Percentiles rank a stretch among this genome's conserved stretches.
phyloP scores from a whole-genome alignment of 1,140 invertebrate species.

The Venustaconcha ellipsiformis region DNA sequence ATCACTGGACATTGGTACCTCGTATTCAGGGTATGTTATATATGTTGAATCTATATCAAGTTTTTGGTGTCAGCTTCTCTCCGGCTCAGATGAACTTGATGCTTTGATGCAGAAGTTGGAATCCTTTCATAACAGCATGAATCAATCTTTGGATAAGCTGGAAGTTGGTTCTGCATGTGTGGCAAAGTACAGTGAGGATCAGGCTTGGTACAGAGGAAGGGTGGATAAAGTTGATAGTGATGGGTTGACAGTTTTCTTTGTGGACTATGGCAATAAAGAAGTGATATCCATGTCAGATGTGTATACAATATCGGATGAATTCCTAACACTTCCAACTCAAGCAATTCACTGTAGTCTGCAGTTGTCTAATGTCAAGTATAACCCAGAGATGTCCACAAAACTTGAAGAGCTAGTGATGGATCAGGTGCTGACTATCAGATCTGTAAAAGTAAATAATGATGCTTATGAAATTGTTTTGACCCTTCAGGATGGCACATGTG shows the following conservation, averaged over 20 bases:
- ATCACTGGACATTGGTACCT: slow-evolving; percentile 13
- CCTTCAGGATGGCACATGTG: slow-evolving; percentile 6
- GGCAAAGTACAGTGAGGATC: slow-evolving; percentile 79
- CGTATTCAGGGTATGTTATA: slow-evolving; percentile 33
- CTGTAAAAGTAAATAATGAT: slow-evolving; percentile 11
- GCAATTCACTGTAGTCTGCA: slow-evolving; percentile 22
- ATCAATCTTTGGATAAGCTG: slow-evolving; percentile 14
- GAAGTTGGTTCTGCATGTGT: slow-evolving; percentile 73
- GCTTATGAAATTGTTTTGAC: slow-evolving; percentile 6
- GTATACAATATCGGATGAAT: slow-evolving; percentile 10
- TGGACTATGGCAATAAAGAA: slow-evolving; percentile 76
- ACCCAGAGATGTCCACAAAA: slow-evolving; percentile 7
- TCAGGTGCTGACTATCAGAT: slow-evolving; percentile 1
- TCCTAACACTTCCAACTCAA: slow-evolving; percentile 22
- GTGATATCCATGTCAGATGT: slow-evolving; percentile 19
- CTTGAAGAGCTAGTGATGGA: slow-evolving; percentile 20
- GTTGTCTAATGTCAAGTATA: slow-evolving; percentile 11
- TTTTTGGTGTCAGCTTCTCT: slow-evolving; percentile 42
- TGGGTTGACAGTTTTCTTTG: slow-evolving; percentile 80
- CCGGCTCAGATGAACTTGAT: slow-evolving; percentile 31
- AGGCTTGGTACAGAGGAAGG: slow-evolving; percentile 82
- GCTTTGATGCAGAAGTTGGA: slow-evolving; percentile 24
- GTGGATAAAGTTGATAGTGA: slow-evolving; percentile 72
- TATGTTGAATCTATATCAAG: slow-evolving; percentile 42
- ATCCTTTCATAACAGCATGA: not conserved